These are phyloP conservation scores for Ciconia nigra DNA, from an alignment of 2,797 vertebrate species.

Conservation along the genomic window DNA sequence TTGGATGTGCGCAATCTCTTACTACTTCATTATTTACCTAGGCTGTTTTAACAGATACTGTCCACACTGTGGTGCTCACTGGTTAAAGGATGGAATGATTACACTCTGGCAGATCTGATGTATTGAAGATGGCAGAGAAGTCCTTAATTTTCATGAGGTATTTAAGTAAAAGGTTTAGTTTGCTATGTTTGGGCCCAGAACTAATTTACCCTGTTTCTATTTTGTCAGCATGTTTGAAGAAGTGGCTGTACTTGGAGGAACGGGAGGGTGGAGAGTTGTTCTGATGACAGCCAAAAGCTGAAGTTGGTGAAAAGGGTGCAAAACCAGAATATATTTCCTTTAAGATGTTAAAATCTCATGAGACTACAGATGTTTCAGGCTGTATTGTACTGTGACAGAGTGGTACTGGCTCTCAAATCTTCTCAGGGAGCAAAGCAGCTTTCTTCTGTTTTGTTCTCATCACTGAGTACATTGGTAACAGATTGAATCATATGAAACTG, in stretches of 20 bases:
- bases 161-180: neutral
- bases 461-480: neutral
- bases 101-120: neutral
- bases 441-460: neutral
- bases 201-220: neutral
- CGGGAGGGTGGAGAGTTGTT: neutral
- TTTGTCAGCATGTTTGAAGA: neutral
- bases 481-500: neutral
- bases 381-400: neutral
- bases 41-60: neutral
- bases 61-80: neutral
- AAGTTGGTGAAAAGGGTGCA: neutral
- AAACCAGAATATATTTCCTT: neutral
- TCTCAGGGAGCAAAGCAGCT: neutral
- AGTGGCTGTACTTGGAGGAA: neutral
- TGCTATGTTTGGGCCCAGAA: neutral
- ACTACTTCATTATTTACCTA: neutral
- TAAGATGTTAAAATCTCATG: neutral
- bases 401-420: neutral
- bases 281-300: neutral
- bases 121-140: neutral
- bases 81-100: neutral
- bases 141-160: neutral
- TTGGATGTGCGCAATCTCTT: rapidly evolving
- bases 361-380: neutral